These are phyloP conservation scores for Chloroceryle amazona DNA, from an alignment of 2,797 vertebrate genomes.

Conservation along the genomic window DNA sequence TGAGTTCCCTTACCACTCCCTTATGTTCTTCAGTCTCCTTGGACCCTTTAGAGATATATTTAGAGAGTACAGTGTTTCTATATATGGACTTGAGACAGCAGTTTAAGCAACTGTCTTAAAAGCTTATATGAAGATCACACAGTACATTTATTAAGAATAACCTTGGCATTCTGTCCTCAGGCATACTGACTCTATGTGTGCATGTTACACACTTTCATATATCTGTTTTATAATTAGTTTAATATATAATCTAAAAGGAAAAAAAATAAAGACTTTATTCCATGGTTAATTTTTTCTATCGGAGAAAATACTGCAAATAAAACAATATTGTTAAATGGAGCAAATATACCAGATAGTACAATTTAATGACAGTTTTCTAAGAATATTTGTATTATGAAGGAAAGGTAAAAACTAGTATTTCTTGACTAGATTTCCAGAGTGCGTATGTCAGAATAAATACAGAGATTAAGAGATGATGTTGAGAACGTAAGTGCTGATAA, in stretches of 20 bases:
- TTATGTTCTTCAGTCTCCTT: not conserved
- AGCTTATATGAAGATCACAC: not conserved
- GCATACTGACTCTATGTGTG: not conserved
- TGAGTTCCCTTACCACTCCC: not conserved
- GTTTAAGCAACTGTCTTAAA: not conserved
- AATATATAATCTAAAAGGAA: not conserved
- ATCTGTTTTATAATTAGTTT: not conserved
- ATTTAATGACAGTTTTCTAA: not conserved
- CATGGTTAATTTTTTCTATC: not conserved
- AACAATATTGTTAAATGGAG: not conserved
- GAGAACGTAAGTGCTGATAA: not conserved
- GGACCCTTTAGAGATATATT: not conserved
- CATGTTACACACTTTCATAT: not conserved
- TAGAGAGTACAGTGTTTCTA: not conserved
- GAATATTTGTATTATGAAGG: not conserved
- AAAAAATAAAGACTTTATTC: fast-evolving
- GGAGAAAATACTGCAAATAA: not conserved
- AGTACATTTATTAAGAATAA: not conserved
- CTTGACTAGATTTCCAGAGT: not conserved
- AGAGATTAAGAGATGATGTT: not conserved
- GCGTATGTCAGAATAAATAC: not conserved
- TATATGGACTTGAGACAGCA: not conserved
- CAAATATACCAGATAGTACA: not conserved
- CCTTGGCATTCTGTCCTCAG: not conserved
- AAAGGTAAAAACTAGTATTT: not conserved